These are phyloP conservation scores for Zonitis immaculata DNA, from an alignment of 2,888 invertebrate species.

Conservation along the genomic window DNA sequence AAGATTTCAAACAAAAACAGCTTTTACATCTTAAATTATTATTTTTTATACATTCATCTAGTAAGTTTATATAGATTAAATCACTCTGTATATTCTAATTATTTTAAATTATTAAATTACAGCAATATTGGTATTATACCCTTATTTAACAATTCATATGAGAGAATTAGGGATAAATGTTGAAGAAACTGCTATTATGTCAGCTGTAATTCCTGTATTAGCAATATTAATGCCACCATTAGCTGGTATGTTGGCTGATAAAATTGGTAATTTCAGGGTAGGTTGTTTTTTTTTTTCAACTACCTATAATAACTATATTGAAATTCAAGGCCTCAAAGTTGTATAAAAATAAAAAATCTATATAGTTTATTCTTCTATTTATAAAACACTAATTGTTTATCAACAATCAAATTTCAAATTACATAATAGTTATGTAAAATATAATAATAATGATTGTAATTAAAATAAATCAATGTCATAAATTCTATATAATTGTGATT, in stretches of 20 bases:
- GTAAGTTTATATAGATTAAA: slow-evolving; percentile 57
- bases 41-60: slow-evolving; percentile 74
- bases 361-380: no score
- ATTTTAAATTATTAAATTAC: slow-evolving; percentile 22
- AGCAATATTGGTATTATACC: slow-evolving; percentile 73
- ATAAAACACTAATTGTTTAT: no score
- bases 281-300: slow-evolving; percentile 30
- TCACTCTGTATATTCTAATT: neutral
- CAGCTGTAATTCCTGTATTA: slow-evolving; percentile 68
- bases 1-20: slow-evolving; percentile 68
- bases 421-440: no score
- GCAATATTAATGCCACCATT: slow-evolving; percentile 74
- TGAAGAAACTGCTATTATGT: slow-evolving; percentile 77
- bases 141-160: slow-evolving; percentile 77
- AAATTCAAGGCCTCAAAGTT: no score
- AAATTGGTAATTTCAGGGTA: slow-evolving; percentile 77
- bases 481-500: neutral
- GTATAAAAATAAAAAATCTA: no score
- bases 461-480: neutral
- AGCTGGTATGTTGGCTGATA: slow-evolving; percentile 71
- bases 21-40: slow-evolving; percentile 68
- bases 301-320: no score
- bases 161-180: slow-evolving; percentile 72
- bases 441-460: no score
- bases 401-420: no score